A percentile compares a stretch with the other conserved stretches of the same genome.
These are phyloP conservation scores for Beris chalybata DNA, from an alignment of 2,888 invertebrate genomes.

Conservation along the genomic window DNA sequence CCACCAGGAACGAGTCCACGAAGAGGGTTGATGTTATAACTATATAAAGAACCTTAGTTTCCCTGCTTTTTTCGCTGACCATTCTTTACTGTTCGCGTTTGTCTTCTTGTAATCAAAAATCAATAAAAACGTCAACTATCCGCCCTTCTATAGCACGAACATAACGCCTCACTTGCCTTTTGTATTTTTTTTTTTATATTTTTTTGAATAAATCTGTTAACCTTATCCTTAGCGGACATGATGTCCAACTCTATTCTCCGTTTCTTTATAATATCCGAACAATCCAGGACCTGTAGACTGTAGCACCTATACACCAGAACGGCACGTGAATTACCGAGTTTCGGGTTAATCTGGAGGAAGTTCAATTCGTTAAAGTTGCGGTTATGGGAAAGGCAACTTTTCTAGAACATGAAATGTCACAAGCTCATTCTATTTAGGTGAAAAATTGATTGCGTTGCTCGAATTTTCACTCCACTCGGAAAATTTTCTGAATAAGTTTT, in stretches of 20 bases:
- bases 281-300: no score
- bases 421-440: constrained; percentile 14
- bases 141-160: constrained; percentile 29
- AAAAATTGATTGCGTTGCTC: no score
- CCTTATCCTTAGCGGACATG: background rate
- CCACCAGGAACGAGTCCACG: background rate
- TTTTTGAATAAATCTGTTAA: background rate
- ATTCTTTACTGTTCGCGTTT: background rate
- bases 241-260: background rate
- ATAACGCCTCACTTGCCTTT: no score
- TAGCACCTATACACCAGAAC: no score
- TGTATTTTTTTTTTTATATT: no score
- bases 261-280: no score
- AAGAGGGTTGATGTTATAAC: background rate
- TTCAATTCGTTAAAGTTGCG: no score
- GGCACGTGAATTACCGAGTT: no score
- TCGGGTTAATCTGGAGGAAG: no score
- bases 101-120: constrained; percentile 34
- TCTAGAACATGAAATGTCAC: constrained; percentile 32
- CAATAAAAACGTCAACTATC: constrained; percentile 27
- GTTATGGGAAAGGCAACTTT: background rate
- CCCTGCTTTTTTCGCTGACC: background rate
- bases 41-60: background rate
- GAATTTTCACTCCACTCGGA: no score
- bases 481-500: no score